Evolutionary conservation across 2,113 vertebrate species (phyloP).

Genomic region (Pantherophis guttatus): DNA sequence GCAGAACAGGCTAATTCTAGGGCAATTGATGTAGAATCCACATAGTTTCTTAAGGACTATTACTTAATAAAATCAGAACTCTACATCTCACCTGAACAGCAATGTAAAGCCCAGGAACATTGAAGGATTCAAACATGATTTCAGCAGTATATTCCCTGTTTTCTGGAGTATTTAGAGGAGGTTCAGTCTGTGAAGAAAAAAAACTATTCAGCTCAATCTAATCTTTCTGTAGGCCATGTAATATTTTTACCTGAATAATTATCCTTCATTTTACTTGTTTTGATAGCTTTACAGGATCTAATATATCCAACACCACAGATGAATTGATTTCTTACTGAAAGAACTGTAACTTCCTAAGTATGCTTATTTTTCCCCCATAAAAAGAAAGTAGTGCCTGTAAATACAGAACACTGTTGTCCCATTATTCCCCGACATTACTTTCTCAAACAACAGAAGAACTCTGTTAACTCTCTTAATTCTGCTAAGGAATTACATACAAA

Average conservation of each 20-base stretch:
- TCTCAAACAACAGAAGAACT: neutral
- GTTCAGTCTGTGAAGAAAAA: constrained; percentile 82
- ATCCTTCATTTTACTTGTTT: neutral
- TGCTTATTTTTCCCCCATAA: neutral
- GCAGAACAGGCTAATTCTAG: neutral
- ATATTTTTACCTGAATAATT: neutral
- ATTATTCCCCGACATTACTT: neutral
- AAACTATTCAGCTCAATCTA: neutral
- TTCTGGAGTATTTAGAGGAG: constrained; percentile 97
- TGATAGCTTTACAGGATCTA: neutral
- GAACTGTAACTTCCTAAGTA: neutral
- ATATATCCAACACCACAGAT: neutral
- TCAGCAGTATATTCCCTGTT: constrained; percentile 98
- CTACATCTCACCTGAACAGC: constrained; percentile 89
- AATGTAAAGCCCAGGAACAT: constrained; percentile 96
- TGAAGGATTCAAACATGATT: constrained; percentile 99
- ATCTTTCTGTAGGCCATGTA: neutral
- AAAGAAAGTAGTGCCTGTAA: neutral
- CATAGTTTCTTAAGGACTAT: neutral
- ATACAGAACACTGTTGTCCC: neutral
- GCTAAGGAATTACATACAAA: neutral
- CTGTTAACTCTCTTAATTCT: neutral
- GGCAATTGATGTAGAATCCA: neutral
- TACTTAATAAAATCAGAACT: neutral
- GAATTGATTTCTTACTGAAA: neutral